Evolutionary conservation across 2,888 invertebrate genomes (phyloP).

Genomic region (Catocala nupta): DNA sequence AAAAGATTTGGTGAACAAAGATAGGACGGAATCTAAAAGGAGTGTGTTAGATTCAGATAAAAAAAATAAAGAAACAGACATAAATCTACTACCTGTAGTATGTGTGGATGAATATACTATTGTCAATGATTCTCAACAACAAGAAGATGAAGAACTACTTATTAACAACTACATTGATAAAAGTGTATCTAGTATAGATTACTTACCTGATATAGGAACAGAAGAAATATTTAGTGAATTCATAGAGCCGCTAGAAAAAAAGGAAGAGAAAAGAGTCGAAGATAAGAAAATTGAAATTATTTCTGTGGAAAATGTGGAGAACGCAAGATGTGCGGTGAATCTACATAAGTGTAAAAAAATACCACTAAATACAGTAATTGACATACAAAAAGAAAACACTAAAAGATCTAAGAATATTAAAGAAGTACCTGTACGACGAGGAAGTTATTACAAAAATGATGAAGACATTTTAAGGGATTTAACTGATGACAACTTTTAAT

Average conservation of each 20-base stretch:
- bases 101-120: slow-evolving; percentile 14
- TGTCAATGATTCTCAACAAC: slow-evolving; percentile 3
- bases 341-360: slow-evolving; percentile 7
- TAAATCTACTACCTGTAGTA: slow-evolving; percentile 14
- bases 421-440: neutral
- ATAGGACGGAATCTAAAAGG: slow-evolving; percentile 10
- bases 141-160: slow-evolving; percentile 3
- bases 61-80: slow-evolving; percentile 11
- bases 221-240: slow-evolving; percentile 2
- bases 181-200: slow-evolving; percentile 3
- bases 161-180: slow-evolving; percentile 1
- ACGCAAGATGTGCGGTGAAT: slow-evolving; percentile 10
- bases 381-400: slow-evolving; percentile 1
- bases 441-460: slow-evolving; percentile 3
- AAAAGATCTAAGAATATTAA: neutral
- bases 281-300: slow-evolving; percentile 14
- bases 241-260: neutral
- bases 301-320: slow-evolving; percentile 11
- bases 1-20: slow-evolving; percentile 11
- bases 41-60: slow-evolving; percentile 9
- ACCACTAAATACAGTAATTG: neutral
- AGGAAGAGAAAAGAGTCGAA: slow-evolving; percentile 9
- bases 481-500: too few relatives aligned
- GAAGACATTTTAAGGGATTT: neutral
- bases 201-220: slow-evolving; percentile 6